These are phyloP conservation scores for Temnothorax unifasciatus DNA, from an alignment of 2,888 invertebrate species.

Conservation along the genomic window DNA sequence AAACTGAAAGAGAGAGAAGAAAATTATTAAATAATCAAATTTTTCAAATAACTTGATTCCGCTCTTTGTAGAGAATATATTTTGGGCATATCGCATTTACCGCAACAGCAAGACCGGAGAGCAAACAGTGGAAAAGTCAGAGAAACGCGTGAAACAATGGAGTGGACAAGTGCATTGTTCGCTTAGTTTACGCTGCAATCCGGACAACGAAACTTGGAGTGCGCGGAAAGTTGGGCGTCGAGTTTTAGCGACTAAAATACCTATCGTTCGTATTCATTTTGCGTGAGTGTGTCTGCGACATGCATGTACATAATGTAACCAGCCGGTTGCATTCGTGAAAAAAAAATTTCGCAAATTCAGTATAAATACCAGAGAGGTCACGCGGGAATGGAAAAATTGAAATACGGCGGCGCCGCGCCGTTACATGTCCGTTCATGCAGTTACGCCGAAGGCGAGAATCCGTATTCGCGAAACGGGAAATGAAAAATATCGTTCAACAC, in stretches of 20 bases:
- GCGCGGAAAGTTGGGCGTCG: background rate
- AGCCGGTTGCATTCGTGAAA: background rate
- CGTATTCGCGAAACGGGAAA: background rate
- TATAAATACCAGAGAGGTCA: background rate
- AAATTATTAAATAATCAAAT: background rate
- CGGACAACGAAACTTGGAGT: background rate
- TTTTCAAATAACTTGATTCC: background rate
- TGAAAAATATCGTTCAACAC: slow-evolving; percentile 23
- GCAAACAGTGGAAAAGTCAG: slow-evolving; percentile 6
- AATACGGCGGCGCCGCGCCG: background rate
- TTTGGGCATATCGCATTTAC: background rate
- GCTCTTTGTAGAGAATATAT: background rate
- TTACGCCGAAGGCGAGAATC: background rate
- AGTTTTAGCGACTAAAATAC: slow-evolving; percentile 23
- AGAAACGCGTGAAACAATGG: slow-evolving; percentile 19
- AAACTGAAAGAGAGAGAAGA: background rate
- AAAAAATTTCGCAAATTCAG: background rate
- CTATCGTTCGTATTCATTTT: slow-evolving; percentile 22
- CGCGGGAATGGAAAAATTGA: slow-evolving; percentile 18
- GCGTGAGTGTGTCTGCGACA: background rate
- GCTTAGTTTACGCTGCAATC: slow-evolving; percentile 7
- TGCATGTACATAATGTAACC: background rate
- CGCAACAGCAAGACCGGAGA: background rate
- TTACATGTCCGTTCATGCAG: background rate
- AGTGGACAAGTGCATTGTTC: slow-evolving; percentile 6